phyloP scores from a whole-genome alignment of 1,140 invertebrate species.

The Drosophila ananassae region DNA sequence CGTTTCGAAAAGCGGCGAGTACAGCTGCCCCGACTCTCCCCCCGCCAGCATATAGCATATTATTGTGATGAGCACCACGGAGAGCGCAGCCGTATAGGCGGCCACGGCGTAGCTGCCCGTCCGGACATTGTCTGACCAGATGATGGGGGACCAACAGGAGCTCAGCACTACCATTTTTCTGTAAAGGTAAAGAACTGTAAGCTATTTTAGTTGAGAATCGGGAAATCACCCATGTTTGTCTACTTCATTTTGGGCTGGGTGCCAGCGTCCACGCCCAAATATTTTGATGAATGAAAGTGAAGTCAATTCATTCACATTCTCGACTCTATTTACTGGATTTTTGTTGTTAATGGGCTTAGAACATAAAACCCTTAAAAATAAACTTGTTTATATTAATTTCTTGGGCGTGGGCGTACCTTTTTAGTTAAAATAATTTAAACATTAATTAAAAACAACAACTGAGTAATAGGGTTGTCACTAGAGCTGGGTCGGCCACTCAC shows the following conservation, averaged over 20 bases:
- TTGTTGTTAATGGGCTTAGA: background rate
- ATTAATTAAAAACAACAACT: constrained; percentile 35
- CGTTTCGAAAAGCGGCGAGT: constrained; percentile 94
- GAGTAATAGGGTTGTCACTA: constrained; percentile 12
- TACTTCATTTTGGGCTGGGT: constrained; percentile 1
- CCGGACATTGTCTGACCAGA: constrained; percentile 92
- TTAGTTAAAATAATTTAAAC: constrained; percentile 15
- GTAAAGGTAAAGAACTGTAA: background rate
- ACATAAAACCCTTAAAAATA: background rate
- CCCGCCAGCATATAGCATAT: constrained; percentile 90
- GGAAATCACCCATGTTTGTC: background rate
- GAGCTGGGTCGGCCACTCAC: too few relatives aligned
- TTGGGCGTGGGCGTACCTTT: constrained; percentile 32
- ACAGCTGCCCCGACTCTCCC: constrained; percentile 93
- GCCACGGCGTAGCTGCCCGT: constrained; percentile 91
- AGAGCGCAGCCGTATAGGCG: constrained; percentile 90
- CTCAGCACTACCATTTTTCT: constrained; percentile 88
- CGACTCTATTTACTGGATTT: background rate
- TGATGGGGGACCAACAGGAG: constrained; percentile 94
- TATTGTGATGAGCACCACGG: constrained; percentile 90
- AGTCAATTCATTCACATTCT: background rate
- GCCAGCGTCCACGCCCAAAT: constrained; percentile 38
- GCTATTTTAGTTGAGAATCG: background rate
- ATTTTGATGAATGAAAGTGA: constrained; percentile 27
- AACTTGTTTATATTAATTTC: background rate